These are phyloP conservation scores for Caenorhabditis zanzibari DNA, from an alignment of 2,888 invertebrate species.

Conservation along the genomic window DNA sequence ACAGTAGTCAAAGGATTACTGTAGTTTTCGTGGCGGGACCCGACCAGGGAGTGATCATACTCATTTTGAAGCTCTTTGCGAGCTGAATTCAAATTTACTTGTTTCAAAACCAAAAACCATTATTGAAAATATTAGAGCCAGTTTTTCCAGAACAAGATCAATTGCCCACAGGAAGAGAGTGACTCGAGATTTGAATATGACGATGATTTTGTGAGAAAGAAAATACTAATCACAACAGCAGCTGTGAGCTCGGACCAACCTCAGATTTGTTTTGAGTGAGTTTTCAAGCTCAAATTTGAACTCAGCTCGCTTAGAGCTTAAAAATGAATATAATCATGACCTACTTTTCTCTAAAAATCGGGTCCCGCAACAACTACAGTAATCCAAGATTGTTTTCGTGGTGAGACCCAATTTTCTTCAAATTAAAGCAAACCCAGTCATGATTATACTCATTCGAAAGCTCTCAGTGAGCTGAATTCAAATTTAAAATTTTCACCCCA, in stretches of 20 bases:
- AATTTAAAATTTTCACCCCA: background rate
- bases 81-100: background rate
- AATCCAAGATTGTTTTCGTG: constrained; percentile 27
- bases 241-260: constrained; percentile 50
- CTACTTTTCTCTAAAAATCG: background rate
- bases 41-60: background rate
- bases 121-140: background rate
- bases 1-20: background rate
- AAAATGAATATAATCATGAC: constrained; percentile 4
- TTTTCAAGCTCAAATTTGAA: background rate
- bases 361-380: background rate
- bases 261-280: constrained; percentile 54
- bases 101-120: background rate
- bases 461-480: background rate
- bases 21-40: background rate
- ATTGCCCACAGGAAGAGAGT: constrained; percentile 42
- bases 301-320: background rate
- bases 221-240: constrained; percentile 51
- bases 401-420: constrained; percentile 13
- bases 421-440: background rate
- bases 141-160: constrained; percentile 51
- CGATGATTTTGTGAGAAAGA: constrained; percentile 51
- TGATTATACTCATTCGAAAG: background rate
- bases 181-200: constrained; percentile 50
- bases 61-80: background rate